Evolutionary conservation across 37 sponge, comb jelly and placozoan species (phyloP), one percentile per base, ranked within the genome.

Genomic region (Tethya wilhelma): DNA sequence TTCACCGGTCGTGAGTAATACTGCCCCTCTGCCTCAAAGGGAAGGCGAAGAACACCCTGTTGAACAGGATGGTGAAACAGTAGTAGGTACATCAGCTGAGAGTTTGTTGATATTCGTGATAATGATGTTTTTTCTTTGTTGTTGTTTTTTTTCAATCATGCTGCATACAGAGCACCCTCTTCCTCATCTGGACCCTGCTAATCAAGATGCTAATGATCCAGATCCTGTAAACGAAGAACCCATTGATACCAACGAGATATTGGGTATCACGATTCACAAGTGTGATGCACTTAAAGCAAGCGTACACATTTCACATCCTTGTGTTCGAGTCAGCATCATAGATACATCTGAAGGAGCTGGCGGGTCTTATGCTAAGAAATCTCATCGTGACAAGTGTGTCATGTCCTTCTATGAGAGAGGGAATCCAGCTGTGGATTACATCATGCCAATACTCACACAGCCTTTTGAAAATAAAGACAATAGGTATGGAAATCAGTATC

Each of bases 341-440:
- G 79, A 88, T 29, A 29, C 49, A 20, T 34, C 25, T 22, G 22
- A 14, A 4, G 60, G 34, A 17, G 57, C 64, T 23, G 45, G 56
- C 59, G 81, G 90, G 11, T 38, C 26, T 4, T 56, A 74, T 26
- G 29, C 83, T 36, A 86, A 78, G 79, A 93, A 93, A 59, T 77
- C 91, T 0, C 6, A 5, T 4, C 80, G 70, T 37, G 74, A 69
- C 23, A 86, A 69, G 3, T 60, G 81, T 44, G 94, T 86, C 29
- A 71, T 81, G 17, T 96, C 94, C 12, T 96, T 69, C 69, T 96
- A 91, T 67, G 96, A 96, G 72, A 90, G 39, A 20, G 90, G 59
- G 32, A 92, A 85, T 55, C 69, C 78, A 22, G 2, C 30, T 45
- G 89, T 96, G 36, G 94, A 94, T 60, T 94, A 91, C 70, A 79